Conservation (phyloP, 2,113 vertebrate genomes). For the Tachysurus fulvidraco region DNA sequence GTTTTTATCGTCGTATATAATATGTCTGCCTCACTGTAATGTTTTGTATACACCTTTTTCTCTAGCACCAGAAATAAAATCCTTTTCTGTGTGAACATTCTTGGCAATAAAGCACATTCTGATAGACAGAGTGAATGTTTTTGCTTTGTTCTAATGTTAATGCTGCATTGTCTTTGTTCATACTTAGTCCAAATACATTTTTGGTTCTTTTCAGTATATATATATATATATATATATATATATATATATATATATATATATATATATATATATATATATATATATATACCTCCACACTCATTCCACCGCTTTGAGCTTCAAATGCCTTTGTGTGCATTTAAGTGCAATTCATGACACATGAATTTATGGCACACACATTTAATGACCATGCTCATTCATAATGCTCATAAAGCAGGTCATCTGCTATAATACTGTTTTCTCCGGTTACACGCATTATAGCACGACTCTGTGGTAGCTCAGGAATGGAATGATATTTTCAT, state of each 20-base stretch:
- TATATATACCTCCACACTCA: neutral
- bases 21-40: too few relatives aligned
- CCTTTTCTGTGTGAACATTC: too few relatives aligned
- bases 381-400: neutral
- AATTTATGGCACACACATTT: neutral
- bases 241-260: too few relatives aligned
- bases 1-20: too few relatives aligned
- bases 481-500: neutral
- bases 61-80: too few relatives aligned
- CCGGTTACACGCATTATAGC: neutral
- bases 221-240: too few relatives aligned
- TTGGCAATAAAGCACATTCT: neutral
- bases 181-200: neutral
- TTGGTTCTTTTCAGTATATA: neutral
- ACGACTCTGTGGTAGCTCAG: neutral
- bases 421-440: neutral
- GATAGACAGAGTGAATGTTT: neutral
- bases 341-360: neutral
- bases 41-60: too few relatives aligned
- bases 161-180: neutral
- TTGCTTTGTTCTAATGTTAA: neutral
- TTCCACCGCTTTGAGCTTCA: neutral
- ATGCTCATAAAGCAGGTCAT: neutral
- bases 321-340: neutral
- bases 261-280: neutral